Evolutionary conservation across 2,797 vertebrate genomes (phyloP), one percentile per base, ranked within the genome.

Genomic region (Pseudochirops cupreus): DNA sequence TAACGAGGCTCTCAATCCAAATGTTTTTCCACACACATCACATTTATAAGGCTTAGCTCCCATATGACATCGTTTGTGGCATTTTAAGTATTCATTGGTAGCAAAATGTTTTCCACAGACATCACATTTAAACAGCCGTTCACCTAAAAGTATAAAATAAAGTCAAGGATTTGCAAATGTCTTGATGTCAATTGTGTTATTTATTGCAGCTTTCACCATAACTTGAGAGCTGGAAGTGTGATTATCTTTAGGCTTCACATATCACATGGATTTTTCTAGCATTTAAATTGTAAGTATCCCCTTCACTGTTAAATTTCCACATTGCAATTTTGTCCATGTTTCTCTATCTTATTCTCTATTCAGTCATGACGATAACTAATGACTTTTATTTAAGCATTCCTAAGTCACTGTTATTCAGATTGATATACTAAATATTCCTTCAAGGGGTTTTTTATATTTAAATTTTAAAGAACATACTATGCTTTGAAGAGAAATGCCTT

Each of bases 71-170:
- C 95, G 96, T 89, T 98, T 98, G 90, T 98, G 98, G 94, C 98
- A 98, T 39, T 99, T 98, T 1, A 98, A 95, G 59, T 99, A 98
- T 13, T 98, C 98, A 0, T 98, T 98, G 95, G 98, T 98, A 93
- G 98, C 96, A 92, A 98, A 98, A 91, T 98, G 98, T 67, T 98
- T 98, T 50, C 98, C 98, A 2, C 98, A 98, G 90, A 98, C 96
- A 0, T 98, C 97, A 0, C 98, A 98, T 29, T 56, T 94, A 92
- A 98, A 98, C 1, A 98, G 98, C 18, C 98, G 98, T 95, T 98
- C 98, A 52, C 98, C 98, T 98, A 95, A 29, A 29, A 97, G 11
- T 2, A 39, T 46, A 87, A 87, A 82, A 82, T 82, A 82, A 82
- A 82, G 18, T 82, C 67, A 82, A 87, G 24, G 39, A 28, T 26